These are phyloP conservation scores for Ammospiza maritima DNA, from an alignment of 2,797 vertebrate species.

Conservation along the genomic window DNA sequence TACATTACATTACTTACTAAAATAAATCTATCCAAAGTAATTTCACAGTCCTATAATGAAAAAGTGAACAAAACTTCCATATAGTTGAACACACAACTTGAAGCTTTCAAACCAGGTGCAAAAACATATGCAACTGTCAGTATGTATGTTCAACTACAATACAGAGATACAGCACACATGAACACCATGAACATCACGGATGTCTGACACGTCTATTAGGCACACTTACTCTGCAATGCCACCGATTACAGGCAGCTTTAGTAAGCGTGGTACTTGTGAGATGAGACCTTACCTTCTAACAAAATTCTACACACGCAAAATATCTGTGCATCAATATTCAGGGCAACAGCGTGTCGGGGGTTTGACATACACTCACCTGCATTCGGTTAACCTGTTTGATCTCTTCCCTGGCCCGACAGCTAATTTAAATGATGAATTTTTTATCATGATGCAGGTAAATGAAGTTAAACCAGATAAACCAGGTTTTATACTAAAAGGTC, in stretches of 20 bases:
- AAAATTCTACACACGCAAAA: not conserved
- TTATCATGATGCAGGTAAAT: not conserved
- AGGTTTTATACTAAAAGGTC: not conserved
- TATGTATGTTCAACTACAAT: fast-evolving
- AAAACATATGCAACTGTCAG: fast-evolving
- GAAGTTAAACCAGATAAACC: not conserved
- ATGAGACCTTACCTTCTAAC: not conserved
- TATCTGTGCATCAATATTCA: not conserved
- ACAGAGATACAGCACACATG: not conserved
- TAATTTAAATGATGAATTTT: not conserved
- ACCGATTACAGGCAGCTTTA: not conserved
- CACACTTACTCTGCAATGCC: not conserved
- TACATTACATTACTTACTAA: not conserved
- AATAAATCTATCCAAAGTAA: not conserved
- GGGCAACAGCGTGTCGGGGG: fast-evolving
- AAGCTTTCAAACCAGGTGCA: not conserved
- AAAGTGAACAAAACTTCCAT: not conserved
- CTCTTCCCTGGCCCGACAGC: not conserved
- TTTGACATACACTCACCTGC: not conserved
- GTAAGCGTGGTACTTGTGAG: not conserved
- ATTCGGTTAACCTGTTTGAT: not conserved
- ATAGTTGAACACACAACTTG: not conserved
- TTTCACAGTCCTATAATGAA: not conserved
- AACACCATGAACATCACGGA: not conserved
- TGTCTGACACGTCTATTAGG: not conserved